A percentile compares a stretch with the other conserved stretches of the same genome.
Conservation (phyloP, 2,113 vertebrate genomes). For the Cheirogaleus medius region DNA sequence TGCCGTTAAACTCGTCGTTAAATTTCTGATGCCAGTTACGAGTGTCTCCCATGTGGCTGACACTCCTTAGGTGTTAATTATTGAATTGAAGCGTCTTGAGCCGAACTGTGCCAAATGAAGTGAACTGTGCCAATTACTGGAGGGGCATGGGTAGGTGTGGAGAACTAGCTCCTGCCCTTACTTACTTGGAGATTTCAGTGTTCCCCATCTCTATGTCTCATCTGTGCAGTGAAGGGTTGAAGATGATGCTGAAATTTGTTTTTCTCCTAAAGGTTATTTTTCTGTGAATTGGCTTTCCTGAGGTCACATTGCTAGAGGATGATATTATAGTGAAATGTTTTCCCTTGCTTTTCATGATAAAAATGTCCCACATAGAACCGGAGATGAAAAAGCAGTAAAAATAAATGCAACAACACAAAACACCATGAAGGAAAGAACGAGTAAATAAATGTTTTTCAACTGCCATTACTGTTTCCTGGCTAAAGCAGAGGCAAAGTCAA, state of each 20-base stretch:
- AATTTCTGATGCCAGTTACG: neutral
- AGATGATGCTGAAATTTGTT: neutral
- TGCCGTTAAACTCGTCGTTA: neutral
- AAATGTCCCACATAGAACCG: neutral
- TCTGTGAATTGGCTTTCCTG: neutral
- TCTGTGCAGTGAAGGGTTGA: neutral
- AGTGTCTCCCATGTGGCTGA: neutral
- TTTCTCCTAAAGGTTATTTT: neutral
- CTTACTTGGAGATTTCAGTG: neutral
- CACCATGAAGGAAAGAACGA: neutral
- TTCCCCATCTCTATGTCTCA: neutral
- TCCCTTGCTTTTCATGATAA: slow-evolving; percentile 13
- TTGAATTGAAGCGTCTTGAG: neutral
- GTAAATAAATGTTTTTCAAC: slow-evolving; percentile 41
- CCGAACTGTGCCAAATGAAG: neutral
- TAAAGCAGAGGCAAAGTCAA: slow-evolving; percentile 31
- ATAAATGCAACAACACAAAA: slow-evolving; percentile 21
- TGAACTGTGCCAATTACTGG: neutral
- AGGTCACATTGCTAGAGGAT: neutral
- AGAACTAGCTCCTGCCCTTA: neutral
- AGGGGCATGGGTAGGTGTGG: too few relatives aligned
- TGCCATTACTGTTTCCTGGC: slow-evolving; percentile 40
- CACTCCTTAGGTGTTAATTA: neutral
- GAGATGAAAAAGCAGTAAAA: slow-evolving; percentile 3
- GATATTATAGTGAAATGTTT: slow-evolving; percentile 20